Percentiles rank a stretch among this genome's conserved stretches.
Evolutionary conservation across 2,888 invertebrate genomes (phyloP).

Genomic region (Ferrisia virgata): DNA sequence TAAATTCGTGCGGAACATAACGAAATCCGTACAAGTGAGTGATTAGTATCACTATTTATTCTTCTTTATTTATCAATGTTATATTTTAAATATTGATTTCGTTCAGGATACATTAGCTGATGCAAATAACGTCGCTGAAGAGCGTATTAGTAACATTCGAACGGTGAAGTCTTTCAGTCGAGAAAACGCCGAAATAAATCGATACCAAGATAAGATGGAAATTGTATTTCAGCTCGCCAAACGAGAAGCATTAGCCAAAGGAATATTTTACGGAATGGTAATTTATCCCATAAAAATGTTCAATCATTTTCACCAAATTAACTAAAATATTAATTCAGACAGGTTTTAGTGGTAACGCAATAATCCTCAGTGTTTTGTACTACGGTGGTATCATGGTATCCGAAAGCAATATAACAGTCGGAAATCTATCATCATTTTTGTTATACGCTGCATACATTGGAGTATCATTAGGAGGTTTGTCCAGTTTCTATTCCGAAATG

Average conservation of each 20-base stretch:
- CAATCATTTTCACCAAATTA: too few species aligned
- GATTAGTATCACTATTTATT: conserved; percentile 51
- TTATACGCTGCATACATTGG: conserved; percentile 93
- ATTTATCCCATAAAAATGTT: conserved; percentile 48
- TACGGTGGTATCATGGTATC: conserved; percentile 88
- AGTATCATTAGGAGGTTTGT: conserved; percentile 83
- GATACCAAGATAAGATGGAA: conserved; percentile 67
- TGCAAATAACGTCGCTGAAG: conserved; percentile 76
- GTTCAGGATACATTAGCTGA: conserved; percentile 60
- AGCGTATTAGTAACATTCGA: conserved; percentile 84
- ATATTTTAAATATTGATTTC: background rate
- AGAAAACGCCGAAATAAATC: conserved; percentile 70
- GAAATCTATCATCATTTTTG: conserved; percentile 88
- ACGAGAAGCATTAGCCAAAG: conserved; percentile 81
- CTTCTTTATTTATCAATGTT: conserved; percentile 23
- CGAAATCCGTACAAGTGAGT: conserved; percentile 72
- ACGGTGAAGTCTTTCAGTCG: conserved; percentile 92
- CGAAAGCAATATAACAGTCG: conserved; percentile 72
- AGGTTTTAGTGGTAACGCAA: conserved; percentile 83
- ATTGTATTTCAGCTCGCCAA: conserved; percentile 74
- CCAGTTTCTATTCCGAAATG: conserved; percentile 88
- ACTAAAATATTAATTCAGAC: conserved; percentile 59
- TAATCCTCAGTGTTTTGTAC: conserved; percentile 86
- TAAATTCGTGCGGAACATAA: conserved; percentile 79
- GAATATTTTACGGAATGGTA: conserved; percentile 88